Evolutionary conservation across 2,888 invertebrate species (phyloP).

Genomic region (Temnothorax ravouxi): DNA sequence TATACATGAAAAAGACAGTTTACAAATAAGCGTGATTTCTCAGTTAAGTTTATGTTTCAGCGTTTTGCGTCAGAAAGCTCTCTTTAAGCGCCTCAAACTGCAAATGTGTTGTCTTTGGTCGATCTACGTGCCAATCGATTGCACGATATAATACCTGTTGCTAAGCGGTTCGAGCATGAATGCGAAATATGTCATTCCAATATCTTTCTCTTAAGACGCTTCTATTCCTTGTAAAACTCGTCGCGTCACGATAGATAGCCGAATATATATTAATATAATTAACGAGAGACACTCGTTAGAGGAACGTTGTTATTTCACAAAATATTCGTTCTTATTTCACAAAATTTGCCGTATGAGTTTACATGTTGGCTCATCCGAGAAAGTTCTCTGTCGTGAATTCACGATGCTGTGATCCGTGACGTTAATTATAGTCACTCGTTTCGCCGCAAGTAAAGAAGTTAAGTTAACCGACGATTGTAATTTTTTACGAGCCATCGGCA

Average conservation of each 20-base stretch:
- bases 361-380: conserved; percentile 44
- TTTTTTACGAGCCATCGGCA: conserved; percentile 34
- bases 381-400: conserved; percentile 31
- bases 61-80: neutral
- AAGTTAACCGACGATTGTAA: conserved; percentile 67
- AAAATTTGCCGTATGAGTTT: conserved; percentile 39
- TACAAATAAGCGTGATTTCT: neutral
- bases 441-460: conserved; percentile 43
- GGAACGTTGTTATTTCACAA: conserved; percentile 32
- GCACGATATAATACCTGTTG: conserved; percentile 24
- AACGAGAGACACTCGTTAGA: conserved; percentile 15
- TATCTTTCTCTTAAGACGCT: conserved; percentile 24
- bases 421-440: conserved; percentile 73
- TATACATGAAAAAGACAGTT: neutral
- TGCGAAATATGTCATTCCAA: conserved; percentile 28
- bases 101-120: neutral
- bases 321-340: conserved; percentile 36
- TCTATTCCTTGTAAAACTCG: conserved; percentile 17
- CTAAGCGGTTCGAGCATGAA: conserved; percentile 37
- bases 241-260: conserved; percentile 1
- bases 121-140: conserved; percentile 37
- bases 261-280: conserved; percentile 39
- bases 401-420: conserved; percentile 68
- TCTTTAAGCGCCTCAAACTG: neutral
- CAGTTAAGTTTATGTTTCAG: neutral